These are phyloP conservation scores for Eretmochelys imbricata DNA, from an alignment of 2,113 vertebrate genomes.

Conservation along the genomic window DNA sequence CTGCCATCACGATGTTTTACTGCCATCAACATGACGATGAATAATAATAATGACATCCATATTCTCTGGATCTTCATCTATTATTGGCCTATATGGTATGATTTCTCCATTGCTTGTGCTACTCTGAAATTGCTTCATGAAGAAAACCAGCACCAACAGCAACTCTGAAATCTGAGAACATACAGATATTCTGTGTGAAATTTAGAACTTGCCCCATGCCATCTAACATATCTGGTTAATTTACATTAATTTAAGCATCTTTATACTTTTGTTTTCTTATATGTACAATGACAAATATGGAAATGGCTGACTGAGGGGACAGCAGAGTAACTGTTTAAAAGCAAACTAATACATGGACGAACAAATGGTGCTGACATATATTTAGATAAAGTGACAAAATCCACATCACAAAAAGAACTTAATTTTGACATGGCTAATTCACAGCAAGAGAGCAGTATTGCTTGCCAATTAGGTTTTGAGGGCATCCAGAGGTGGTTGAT, in stretches of 20 bases:
- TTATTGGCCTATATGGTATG: not conserved
- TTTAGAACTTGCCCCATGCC: not conserved
- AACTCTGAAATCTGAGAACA: not conserved
- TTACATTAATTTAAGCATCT: not conserved
- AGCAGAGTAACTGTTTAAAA: not conserved
- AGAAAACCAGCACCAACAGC: not conserved
- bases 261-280: not conserved
- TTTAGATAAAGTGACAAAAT: constrained; percentile 41
- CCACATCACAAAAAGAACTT: not conserved
- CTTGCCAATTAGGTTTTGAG: not conserved
- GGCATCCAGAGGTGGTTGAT: not conserved
- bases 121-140: not conserved
- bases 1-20: not conserved
- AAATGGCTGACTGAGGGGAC: not conserved
- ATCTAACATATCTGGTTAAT: not conserved
- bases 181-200: not conserved
- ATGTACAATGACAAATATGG: not conserved
- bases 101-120: not conserved
- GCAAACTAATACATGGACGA: not conserved
- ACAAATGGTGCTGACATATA: not conserved
- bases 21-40: too few species aligned
- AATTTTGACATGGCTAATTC: not conserved
- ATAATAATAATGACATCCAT: not conserved
- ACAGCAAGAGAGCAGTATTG: not conserved
- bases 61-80: not conserved